Conservation (phyloP, 2,797 vertebrate genomes). For the Peromyscus aztecus region DNA sequence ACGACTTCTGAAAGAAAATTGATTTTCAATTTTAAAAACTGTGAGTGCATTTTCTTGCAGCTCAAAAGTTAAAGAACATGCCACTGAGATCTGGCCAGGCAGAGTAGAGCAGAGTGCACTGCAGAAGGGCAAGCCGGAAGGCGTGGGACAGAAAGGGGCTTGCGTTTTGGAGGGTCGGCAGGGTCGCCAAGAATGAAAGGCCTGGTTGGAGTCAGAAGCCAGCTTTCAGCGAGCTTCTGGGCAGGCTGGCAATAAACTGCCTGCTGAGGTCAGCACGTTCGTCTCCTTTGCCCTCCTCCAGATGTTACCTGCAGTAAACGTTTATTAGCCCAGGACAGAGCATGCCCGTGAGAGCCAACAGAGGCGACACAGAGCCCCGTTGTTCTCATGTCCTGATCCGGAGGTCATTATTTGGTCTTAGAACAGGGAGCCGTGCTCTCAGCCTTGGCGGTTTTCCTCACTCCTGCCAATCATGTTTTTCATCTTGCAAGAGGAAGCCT, state of each 20-base stretch:
- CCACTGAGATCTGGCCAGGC: background rate
- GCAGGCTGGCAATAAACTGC: background rate
- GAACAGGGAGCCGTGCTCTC: constrained; percentile 23
- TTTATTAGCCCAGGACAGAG: constrained; percentile 7
- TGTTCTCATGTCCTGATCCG: constrained; percentile 68
- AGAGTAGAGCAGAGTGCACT: background rate
- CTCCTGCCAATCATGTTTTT: constrained; percentile 65
- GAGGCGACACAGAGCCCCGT: constrained; percentile 58
- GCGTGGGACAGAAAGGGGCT: background rate
- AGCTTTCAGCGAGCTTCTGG: background rate
- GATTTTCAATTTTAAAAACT: background rate
- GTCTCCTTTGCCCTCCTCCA: constrained; percentile 19
- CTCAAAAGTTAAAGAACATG: background rate
- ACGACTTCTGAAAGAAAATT: background rate
- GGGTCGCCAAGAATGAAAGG: background rate
- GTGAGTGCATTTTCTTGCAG: background rate
- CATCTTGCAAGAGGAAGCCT: constrained; percentile 66
- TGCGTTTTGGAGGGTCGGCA: background rate
- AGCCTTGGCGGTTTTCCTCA: constrained; percentile 14
- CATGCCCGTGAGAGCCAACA: background rate
- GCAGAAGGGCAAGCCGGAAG: background rate
- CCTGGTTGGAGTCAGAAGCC: background rate
- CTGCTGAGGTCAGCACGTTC: background rate
- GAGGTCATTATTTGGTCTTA: constrained; percentile 48
- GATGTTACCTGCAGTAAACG: constrained; percentile 66